phyloP scores from a whole-genome alignment of 2,888 invertebrate species.

The Syrista parreyssii region DNA sequence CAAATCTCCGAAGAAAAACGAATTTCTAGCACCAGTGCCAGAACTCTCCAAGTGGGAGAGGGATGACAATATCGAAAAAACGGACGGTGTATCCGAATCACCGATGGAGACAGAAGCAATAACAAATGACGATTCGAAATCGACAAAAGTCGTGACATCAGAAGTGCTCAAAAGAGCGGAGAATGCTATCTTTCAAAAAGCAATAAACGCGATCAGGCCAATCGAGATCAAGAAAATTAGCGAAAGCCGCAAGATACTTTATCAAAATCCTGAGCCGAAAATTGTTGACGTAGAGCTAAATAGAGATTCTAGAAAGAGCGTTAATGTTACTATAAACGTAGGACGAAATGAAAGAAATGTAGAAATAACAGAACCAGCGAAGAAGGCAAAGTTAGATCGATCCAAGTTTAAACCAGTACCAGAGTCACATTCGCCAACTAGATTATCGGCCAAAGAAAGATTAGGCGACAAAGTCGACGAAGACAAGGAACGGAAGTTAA shows the following conservation, averaged over 20 bases:
- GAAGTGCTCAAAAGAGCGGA: slow-evolving; percentile 92
- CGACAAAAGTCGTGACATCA: slow-evolving; percentile 78
- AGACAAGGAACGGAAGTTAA: slow-evolving; percentile 55
- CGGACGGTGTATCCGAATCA: slow-evolving; percentile 57
- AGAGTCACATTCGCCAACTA: slow-evolving; percentile 69
- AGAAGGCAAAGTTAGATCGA: slow-evolving; percentile 57
- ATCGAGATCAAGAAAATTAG: slow-evolving; percentile 82
- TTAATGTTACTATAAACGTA: slow-evolving; percentile 61
- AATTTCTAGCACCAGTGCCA: slow-evolving; percentile 79
- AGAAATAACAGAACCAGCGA: slow-evolving; percentile 57
- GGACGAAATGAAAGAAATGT: slow-evolving; percentile 61
- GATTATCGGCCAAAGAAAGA: slow-evolving; percentile 82
- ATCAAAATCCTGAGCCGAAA: slow-evolving; percentile 66
- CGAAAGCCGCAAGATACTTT: slow-evolving; percentile 76
- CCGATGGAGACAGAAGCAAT: slow-evolving; percentile 52
- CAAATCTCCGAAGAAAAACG: slow-evolving; percentile 64
- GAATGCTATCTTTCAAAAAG: slow-evolving; percentile 91
- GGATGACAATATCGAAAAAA: slow-evolving; percentile 71
- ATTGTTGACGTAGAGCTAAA: slow-evolving; percentile 27
- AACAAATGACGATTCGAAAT: slow-evolving; percentile 50
- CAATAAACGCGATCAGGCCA: slow-evolving; percentile 82
- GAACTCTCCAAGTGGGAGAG: slow-evolving; percentile 92
- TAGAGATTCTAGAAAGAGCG: slow-evolving; percentile 54
- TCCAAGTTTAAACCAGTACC: slow-evolving; percentile 56
- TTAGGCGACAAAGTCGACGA: slow-evolving; percentile 82